Evolutionary conservation across 2,113 vertebrate genomes (phyloP).

Genomic region (Scophthalmus maximus): DNA sequence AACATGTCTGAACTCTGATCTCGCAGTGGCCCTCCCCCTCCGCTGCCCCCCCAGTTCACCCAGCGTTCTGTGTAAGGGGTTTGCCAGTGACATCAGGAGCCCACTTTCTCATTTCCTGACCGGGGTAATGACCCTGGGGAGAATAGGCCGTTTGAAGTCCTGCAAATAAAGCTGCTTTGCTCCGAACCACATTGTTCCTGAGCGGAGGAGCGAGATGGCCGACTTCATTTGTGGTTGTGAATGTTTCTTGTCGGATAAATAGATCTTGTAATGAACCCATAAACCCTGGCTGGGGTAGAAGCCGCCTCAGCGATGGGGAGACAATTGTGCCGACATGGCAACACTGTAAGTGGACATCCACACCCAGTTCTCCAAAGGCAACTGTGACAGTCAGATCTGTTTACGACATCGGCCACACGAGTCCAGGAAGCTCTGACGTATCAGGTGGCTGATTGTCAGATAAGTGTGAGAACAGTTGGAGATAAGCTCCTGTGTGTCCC

Average conservation of each 20-base stretch:
- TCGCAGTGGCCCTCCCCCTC: constrained; percentile 45
- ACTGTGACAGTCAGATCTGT: constrained; percentile 68
- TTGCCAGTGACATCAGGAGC: constrained; percentile 79
- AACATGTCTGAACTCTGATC: constrained; percentile 87
- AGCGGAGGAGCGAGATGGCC: constrained; percentile 14
- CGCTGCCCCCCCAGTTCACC: constrained; percentile 65
- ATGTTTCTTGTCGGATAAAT: constrained; percentile 16
- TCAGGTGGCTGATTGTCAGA: constrained; percentile 72
- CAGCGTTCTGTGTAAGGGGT: constrained; percentile 68
- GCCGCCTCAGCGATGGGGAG: constrained; percentile 12
- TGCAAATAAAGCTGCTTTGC: constrained; percentile 64
- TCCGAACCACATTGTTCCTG: constrained; percentile 53
- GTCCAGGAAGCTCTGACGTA: constrained; percentile 64
- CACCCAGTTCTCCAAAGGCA: constrained; percentile 46
- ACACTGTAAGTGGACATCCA: constrained; percentile 33
- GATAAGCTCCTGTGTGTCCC: constrained; percentile 61
- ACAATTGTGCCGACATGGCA: no score
- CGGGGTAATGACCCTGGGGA: constrained; percentile 73
- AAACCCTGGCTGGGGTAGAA: constrained; percentile 21
- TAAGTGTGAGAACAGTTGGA: constrained; percentile 69
- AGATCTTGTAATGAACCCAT: constrained; percentile 13
- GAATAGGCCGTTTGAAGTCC: constrained; percentile 67
- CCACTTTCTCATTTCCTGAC: constrained; percentile 80
- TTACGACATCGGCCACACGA: constrained; percentile 60
- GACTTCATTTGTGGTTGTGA: background rate